Base-by-base conservation (phyloP, 2,113 vertebrate species). In the Lepisosteus oculatus region DNA sequence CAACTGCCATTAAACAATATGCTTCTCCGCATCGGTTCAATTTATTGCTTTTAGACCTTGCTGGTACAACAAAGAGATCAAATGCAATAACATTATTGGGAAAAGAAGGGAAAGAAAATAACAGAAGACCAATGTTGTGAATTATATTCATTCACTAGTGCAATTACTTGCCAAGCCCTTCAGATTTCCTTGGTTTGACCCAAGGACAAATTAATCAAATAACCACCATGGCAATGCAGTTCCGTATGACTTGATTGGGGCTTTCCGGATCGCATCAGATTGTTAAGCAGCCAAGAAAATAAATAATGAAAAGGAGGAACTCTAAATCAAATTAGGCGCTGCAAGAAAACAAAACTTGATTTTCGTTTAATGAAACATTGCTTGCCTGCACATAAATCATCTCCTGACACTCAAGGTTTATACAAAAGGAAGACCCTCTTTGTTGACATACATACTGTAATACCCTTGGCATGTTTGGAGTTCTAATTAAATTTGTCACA, bases 261-360 rank as follows among this genome's bases (percentile, higher is more conserved):
- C 43, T 14, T 70, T 57, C 42, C 45, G 55, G 68, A 57, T 70
- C 12, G 7, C 12, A 8, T 45, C 17, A 61, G 5, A 44, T 54
- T 68, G 7, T 68, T 54, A 15, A 68, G 45, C 4, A 3, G 29
- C 45, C 11, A 15, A 42, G 56, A 13, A 45, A 67, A 6, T 47
- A 55, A 11, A 72, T 59, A 73, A 67, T 61, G 15, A n/a, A 42
- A 54, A 51, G 29, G 6, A 43, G 11, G 15, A 55, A 56, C 7
- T 65, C 61, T 29, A 72, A 14, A 72, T 71, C 65, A 8, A 71
- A 63, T 71, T 71, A 42, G 9, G 47, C 47, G 9, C 55, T 72
- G n/a, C 12, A 55, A 41, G 55, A 51, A 64, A 57, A 66, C 64
- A 43, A 66, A 66, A 45, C 45, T 66, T 47, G 43, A 66, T 68